phyloP scores from a whole-genome alignment of 2,888 invertebrate genomes.

The Psococerastis gibbosa region DNA sequence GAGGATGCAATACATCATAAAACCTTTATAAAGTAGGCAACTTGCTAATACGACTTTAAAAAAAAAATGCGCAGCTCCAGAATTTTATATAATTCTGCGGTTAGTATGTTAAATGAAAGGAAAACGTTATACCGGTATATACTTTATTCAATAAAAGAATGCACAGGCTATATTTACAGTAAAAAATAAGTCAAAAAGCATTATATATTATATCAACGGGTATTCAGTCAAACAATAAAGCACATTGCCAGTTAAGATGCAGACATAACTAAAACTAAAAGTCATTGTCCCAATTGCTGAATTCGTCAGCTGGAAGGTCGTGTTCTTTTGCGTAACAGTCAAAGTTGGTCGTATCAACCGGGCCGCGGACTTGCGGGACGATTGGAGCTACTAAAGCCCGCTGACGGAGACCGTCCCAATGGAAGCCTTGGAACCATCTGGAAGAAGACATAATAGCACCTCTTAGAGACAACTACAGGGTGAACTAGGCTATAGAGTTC shows the following conservation, averaged over 20 bases:
- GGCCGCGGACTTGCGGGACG: conserved; percentile 34
- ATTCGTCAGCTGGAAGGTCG: conserved; percentile 45
- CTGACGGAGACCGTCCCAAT: conserved; percentile 45
- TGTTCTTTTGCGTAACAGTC: conserved; percentile 44
- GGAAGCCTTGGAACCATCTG: conserved; percentile 60
- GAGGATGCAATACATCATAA: too few species aligned
- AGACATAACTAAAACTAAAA: too few species aligned
- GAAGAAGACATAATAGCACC: conserved; percentile 17
- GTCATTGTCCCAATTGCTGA: conserved; percentile 49
- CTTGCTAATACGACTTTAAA: too few species aligned
- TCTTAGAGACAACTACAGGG: not conserved
- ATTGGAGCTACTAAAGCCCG: conserved; percentile 34
- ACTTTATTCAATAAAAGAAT: too few species aligned
- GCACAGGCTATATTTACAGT: too few species aligned
- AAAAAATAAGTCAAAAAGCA: not conserved
- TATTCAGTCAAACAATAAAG: not conserved
- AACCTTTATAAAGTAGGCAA: too few species aligned
- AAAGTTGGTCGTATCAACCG: conserved; percentile 48
- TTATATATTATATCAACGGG: not conserved
- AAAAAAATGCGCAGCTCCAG: too few species aligned
- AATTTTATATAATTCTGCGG: too few species aligned
- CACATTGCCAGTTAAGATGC: too few species aligned
- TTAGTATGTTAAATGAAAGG: too few species aligned
- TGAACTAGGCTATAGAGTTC: not conserved
- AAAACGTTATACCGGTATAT: too few species aligned